Conservation (phyloP, 2,113 vertebrate genomes). For the Entosphenus tridentatus region DNA sequence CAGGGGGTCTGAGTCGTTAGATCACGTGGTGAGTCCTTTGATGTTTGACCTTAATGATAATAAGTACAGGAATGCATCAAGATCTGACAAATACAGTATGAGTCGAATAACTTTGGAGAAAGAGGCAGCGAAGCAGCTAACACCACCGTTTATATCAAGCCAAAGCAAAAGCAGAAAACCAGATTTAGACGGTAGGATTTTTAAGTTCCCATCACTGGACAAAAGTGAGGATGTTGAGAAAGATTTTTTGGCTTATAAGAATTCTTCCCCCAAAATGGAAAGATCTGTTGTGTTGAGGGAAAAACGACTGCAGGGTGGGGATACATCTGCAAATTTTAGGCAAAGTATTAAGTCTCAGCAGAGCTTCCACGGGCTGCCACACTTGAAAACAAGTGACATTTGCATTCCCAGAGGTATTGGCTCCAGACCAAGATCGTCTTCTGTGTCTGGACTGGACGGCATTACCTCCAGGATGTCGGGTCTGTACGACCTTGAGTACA, state of each 20-base stretch:
- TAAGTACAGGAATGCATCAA: constrained; percentile 71
- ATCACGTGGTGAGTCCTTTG: constrained; percentile 49
- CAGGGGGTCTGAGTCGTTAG: constrained; percentile 65
- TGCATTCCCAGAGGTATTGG: not conserved
- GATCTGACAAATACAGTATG: constrained; percentile 92
- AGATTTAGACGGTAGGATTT: constrained; percentile 65
- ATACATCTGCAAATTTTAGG: too few species aligned
- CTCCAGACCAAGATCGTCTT: not conserved
- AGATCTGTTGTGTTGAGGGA: not conserved
- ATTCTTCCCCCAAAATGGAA: not conserved
- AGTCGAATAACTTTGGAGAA: constrained; percentile 90
- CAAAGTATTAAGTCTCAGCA: not conserved
- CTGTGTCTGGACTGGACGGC: not conserved
- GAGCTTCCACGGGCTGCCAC: not conserved
- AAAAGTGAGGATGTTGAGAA: not conserved
- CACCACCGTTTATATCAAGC: constrained; percentile 87
- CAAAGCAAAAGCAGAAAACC: constrained; percentile 88
- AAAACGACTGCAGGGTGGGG: not conserved
- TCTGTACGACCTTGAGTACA: too few species aligned
- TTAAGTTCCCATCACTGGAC: constrained; percentile 32
- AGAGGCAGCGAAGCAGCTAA: constrained; percentile 86
- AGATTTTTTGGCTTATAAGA: not conserved
- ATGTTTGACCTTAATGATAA: constrained; percentile 59
- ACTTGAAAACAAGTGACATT: not conserved
- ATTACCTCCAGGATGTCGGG: not conserved